Evolutionary conservation across 2,797 vertebrate species (phyloP).

Genomic region (Ibycter americanus): DNA sequence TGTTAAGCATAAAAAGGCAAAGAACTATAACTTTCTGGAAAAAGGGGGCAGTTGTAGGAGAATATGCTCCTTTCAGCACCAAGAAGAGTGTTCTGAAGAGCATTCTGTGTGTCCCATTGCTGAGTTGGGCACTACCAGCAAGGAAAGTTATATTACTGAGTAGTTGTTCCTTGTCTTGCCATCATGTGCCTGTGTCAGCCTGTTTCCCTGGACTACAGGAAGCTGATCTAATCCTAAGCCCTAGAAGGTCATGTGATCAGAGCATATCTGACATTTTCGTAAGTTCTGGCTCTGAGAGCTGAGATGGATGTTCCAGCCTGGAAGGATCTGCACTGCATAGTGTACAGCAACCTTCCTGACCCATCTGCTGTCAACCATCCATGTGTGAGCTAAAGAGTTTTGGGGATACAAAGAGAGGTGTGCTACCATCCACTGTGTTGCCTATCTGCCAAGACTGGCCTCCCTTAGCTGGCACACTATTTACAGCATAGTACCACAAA

Average conservation of each 20-base stretch:
- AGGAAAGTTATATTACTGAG: not conserved
- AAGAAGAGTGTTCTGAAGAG: not conserved
- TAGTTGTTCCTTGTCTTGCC: not conserved
- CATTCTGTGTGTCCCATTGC: not conserved
- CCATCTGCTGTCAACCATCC: not conserved
- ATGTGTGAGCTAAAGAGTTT: not conserved
- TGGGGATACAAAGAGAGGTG: not conserved
- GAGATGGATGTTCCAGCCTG: not conserved
- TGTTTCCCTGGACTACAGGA: not conserved
- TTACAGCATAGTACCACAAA: not conserved
- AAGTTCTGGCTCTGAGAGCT: not conserved
- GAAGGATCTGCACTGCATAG: not conserved
- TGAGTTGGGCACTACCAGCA: not conserved
- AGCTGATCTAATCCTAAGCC: not conserved
- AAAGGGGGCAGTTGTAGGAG: not conserved
- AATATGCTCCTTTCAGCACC: not conserved
- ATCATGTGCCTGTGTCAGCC: not conserved
- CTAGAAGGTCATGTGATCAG: not conserved
- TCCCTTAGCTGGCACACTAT: not conserved
- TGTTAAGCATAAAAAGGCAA: not conserved
- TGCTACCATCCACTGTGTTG: not conserved
- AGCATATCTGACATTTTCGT: not conserved
- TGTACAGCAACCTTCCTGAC: not conserved
- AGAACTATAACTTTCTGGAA: not conserved
- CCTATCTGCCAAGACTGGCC: not conserved